phyloP scores from a whole-genome alignment of 2,888 invertebrate genomes.

The Diadromus collaris region DNA sequence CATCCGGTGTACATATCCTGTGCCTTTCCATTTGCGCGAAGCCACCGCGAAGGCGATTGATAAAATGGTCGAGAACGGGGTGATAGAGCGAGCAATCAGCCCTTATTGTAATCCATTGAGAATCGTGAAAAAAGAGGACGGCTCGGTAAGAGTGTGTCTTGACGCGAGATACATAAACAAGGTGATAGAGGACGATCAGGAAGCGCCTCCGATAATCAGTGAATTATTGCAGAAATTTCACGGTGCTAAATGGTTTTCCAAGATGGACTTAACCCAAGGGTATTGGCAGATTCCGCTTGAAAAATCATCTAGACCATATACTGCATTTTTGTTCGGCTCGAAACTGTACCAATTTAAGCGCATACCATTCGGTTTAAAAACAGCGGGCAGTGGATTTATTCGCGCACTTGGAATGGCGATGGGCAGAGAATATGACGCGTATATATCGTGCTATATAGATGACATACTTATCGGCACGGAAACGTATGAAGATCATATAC shows the following conservation, averaged over 20 bases:
- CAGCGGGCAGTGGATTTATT: no score
- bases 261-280: slow-evolving; percentile 59
- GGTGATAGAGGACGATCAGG: slow-evolving; percentile 66
- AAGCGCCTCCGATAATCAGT: slow-evolving; percentile 41
- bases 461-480: neutral
- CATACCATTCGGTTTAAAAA: no score
- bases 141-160: no score
- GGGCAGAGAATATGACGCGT: neutral
- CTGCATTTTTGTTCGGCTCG: slow-evolving; percentile 57
- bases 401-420: neutral
- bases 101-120: slow-evolving; percentile 68
- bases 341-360: neutral
- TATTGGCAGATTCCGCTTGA: slow-evolving; percentile 62
- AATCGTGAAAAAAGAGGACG: no score
- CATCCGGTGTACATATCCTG: slow-evolving; percentile 64
- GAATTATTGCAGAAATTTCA: slow-evolving; percentile 51
- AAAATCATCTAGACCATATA: slow-evolving; percentile 54
- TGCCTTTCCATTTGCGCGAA: slow-evolving; percentile 65
- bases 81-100: slow-evolving; percentile 65
- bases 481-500: neutral
- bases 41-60: slow-evolving; percentile 59
- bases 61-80: slow-evolving; percentile 64
- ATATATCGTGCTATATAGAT: neutral
- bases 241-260: slow-evolving; percentile 46
- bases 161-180: slow-evolving; percentile 68